Evolutionary conservation across 2,113 vertebrate genomes (phyloP), one percentile per base, ranked within the genome.

Genomic region (Dermatemys mawii): DNA sequence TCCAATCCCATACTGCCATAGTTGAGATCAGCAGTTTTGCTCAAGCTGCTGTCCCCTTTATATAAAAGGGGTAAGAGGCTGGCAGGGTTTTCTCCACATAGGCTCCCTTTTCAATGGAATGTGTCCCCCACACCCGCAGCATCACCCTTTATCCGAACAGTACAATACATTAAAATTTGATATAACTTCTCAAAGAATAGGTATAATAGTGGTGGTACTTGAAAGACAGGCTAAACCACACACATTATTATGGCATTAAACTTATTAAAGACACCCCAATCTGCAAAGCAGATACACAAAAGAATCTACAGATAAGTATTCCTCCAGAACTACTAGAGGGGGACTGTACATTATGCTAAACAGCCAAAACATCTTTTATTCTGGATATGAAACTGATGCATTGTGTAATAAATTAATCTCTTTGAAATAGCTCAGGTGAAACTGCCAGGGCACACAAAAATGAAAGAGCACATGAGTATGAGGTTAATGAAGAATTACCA

Each of bases 401-500:
- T 55, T 90, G 32, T 53, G 89, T 84, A 89, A 93, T 90, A 60
- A 92, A 94, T 92, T 86, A 93, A 97, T 49, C 53, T 86, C 82
- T 96, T 93, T 90, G 84, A 96, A 97, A 92, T 46, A 96, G 82
- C 49, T 91, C 81, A 86, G 84, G 38, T 92, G 92, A 96, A 97
- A 89, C 87, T 44, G 87, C 94, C 79, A 91, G 87, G 90, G 44
- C 78, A 21, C 63, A 16, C 8, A 86, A 79, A 93, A 94, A 48
- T 79, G 75, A 86, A 96, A 82, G 82, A 95, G 83, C 53, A 93
- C 38, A 86, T 91, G 82, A 83, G 78, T 46, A 92, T 91, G 82
- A 80, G 96, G 48, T 93, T 93, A 97, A 97, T 85, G 84, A 97
- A 83, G 21, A 85, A 96, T 95, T 98, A 96, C 93, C 84, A 97